phyloP scores from a whole-genome alignment of 2,797 vertebrate species.

The Danio kyathit region DNA sequence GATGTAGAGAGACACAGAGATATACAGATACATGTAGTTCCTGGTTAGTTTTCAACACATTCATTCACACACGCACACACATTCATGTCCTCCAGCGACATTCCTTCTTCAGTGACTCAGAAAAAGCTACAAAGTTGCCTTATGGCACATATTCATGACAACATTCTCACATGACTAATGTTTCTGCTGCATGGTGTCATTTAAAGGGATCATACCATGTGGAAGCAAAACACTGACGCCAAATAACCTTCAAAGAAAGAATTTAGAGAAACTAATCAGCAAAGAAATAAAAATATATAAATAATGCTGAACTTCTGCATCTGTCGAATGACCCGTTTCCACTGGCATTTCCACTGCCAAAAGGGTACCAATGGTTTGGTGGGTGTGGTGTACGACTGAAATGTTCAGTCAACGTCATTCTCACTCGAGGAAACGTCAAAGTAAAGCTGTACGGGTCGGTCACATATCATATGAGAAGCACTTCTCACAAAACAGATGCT shows the following conservation, averaged over 20 bases:
- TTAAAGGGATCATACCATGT: slow-evolving; percentile 24
- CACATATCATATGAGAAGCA: no score
- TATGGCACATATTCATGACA: slow-evolving; percentile 13
- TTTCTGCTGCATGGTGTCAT: not conserved
- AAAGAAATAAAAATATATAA: no score
- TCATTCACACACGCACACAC: slow-evolving; percentile 43
- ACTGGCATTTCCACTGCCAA: no score
- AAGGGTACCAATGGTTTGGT: no score
- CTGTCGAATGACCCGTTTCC: no score
- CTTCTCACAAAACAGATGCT: no score
- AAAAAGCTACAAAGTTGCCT: not conserved
- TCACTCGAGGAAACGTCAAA: no score
- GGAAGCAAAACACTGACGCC: not conserved
- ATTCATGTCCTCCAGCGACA: not conserved
- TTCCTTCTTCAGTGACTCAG: not conserved
- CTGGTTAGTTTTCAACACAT: slow-evolving; percentile 63
- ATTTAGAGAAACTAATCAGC: not conserved
- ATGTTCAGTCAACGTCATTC: no score
- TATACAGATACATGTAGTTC: slow-evolving; percentile 63
- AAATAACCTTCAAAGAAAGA: not conserved
- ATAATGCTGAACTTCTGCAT: not conserved
- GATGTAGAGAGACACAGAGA: slow-evolving; percentile 54
- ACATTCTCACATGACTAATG: slow-evolving; percentile 22
- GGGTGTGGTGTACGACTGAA: no score
- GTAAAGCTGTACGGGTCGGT: no score